These are phyloP conservation scores for Sebastes glaucus DNA, from an alignment of 2,797 vertebrate genomes.

Conservation along the genomic window DNA sequence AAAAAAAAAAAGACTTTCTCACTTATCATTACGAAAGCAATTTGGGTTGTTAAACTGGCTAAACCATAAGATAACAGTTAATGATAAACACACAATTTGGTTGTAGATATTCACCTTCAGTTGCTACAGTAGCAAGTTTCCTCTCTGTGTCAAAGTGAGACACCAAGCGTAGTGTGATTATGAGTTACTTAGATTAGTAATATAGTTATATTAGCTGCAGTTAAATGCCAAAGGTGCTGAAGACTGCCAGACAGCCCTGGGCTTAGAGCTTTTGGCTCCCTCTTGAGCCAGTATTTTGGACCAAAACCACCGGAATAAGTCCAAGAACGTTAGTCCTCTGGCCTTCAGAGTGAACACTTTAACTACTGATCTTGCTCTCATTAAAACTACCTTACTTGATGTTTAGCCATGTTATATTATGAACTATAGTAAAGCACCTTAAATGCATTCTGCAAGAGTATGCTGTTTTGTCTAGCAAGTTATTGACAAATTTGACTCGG, in stretches of 20 bases:
- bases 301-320: conserved; percentile 6
- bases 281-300: conserved; percentile 40
- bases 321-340: conserved; percentile 18
- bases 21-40: neutral
- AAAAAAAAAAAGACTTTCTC: neutral
- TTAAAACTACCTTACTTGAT: neutral
- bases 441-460: neutral
- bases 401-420: neutral
- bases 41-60: neutral
- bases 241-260: neutral
- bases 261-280: conserved; percentile 43
- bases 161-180: neutral
- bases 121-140: neutral
- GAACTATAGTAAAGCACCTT: neutral
- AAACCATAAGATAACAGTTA: neutral
- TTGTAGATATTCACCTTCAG: neutral
- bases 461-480: neutral
- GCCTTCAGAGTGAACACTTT: neutral
- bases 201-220: neutral
- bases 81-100: neutral
- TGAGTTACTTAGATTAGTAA: neutral
- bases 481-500: neutral
- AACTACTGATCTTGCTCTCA: neutral
- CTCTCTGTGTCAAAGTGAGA: neutral
- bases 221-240: conserved; percentile 7